Evolutionary conservation across 2,888 invertebrate genomes (phyloP).

Genomic region (Psylliodes chrysocephalus): DNA sequence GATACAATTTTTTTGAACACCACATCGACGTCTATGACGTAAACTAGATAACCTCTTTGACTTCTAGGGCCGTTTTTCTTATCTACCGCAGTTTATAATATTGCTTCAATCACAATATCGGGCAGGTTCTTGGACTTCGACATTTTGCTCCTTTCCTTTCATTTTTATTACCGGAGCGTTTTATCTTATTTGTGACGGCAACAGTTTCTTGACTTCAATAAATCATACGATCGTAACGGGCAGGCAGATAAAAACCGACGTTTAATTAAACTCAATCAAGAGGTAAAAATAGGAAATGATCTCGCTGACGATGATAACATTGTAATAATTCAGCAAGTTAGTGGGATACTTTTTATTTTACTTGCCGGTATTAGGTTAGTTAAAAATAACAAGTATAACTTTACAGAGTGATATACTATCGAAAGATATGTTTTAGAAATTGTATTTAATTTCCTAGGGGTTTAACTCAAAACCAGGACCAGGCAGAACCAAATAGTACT

Average conservation of each 20-base stretch:
- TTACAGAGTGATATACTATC: no score
- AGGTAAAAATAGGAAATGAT: slow-evolving; percentile 27
- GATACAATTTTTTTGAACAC: no score
- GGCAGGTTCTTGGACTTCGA: slow-evolving; percentile 51
- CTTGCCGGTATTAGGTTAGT: no score
- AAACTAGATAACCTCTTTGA: slow-evolving; percentile 46
- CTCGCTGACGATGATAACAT: no score
- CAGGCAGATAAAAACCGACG: slow-evolving; percentile 14
- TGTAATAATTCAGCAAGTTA: no score
- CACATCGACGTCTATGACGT: background rate
- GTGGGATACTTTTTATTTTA: no score
- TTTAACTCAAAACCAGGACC: no score
- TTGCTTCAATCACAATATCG: slow-evolving; percentile 36
- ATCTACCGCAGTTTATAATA: slow-evolving; percentile 47
- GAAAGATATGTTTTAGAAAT: no score
- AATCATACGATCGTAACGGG: slow-evolving; percentile 32
- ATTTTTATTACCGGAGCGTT: slow-evolving; percentile 37
- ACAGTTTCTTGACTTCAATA: slow-evolving; percentile 46
- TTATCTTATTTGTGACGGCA: slow-evolving; percentile 49
- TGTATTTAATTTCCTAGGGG: no score
- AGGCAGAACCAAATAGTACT: no score
- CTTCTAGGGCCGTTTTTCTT: slow-evolving; percentile 44
- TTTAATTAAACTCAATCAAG: slow-evolving; percentile 27
- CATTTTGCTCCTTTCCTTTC: slow-evolving; percentile 40
- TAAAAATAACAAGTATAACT: no score